Base-by-base conservation (phyloP, 2,113 vertebrate species). In the Chionomys nivalis region DNA sequence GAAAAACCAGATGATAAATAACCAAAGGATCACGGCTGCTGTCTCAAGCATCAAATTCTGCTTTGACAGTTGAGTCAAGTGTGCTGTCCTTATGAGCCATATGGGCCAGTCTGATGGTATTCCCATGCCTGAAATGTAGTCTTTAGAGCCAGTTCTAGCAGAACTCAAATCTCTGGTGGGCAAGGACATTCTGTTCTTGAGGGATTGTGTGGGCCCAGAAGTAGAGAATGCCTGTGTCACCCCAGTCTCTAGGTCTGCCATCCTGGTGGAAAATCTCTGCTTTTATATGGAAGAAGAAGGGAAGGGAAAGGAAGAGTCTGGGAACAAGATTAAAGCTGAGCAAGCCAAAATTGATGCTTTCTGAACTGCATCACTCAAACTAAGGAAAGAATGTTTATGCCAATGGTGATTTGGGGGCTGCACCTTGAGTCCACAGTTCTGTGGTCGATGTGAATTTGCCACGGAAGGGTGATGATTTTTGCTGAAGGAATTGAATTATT, bases 371-470 rank as follows among this genome's bases (percentile, higher is more conserved):
- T 98, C 99, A 97, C 99, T 99, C 97, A 99, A 99, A 90, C 98
- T 99, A 93, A 99, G 99, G 92, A 92, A 99, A 99, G 92, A 99
- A 99, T 90, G 90, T 99, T 82, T 99, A 99, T 70, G 0, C 99
- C 96, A 99, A 99, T 0, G 99, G 99, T 95, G 99, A 99, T 91
- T 99, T 99, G 11, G 99, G 99, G 94, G 99, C 99, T 6, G 99
- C 99, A 7, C 99, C 99, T 98, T 98, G 99, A 98, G 99, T 99
- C n/a, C 99, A 99, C 98, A 99, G 99, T 98, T 99, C 99, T 96
- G 99, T 99, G 99, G 99, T 99, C 16, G 99, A 99, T 90, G 99
- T 99, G 78, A 98, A 98, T 89, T 98, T 99, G 96, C 98, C 24
- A 42, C 24, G 63, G 81, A 63, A 17, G 12, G 12, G 7, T 42